phyloP scores from a whole-genome alignment of 2,113 vertebrate genomes.

The Rhineura floridana region DNA sequence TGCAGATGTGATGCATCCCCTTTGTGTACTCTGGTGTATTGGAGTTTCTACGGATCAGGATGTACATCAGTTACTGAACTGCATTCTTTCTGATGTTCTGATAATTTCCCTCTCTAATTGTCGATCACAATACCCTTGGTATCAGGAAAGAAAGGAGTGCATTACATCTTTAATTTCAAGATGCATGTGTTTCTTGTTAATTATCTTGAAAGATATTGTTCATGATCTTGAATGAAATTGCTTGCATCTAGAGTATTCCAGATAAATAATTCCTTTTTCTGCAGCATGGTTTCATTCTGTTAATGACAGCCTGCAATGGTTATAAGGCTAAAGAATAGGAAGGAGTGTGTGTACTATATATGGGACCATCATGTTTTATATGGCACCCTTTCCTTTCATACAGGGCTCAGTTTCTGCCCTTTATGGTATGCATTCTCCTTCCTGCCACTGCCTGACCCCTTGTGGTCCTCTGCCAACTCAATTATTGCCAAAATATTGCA shows the following conservation, averaged over 20 bases:
- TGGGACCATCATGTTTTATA: neutral
- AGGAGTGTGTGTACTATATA: neutral
- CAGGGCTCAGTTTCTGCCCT: neutral
- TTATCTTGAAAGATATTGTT: neutral
- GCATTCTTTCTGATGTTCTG: neutral
- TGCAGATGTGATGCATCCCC: neutral
- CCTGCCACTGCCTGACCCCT: neutral
- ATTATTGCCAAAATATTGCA: neutral
- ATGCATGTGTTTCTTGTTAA: neutral
- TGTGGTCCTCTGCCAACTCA: neutral
- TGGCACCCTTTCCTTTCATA: neutral
- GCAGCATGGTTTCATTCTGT: neutral
- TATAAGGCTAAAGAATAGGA: neutral
- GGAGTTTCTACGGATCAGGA: neutral
- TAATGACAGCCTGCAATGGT: neutral
- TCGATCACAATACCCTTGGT: neutral
- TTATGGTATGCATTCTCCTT: neutral
- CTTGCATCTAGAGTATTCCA: neutral
- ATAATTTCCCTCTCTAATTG: neutral
- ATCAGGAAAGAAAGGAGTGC: neutral
- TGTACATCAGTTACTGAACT: neutral
- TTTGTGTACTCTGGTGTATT: neutral
- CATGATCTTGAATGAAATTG: neutral
- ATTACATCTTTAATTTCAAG: neutral
- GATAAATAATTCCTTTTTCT: neutral